Evolutionary conservation across 2,113 vertebrate species (phyloP).

Genomic region (Phalacrocorax brasilianus): DNA sequence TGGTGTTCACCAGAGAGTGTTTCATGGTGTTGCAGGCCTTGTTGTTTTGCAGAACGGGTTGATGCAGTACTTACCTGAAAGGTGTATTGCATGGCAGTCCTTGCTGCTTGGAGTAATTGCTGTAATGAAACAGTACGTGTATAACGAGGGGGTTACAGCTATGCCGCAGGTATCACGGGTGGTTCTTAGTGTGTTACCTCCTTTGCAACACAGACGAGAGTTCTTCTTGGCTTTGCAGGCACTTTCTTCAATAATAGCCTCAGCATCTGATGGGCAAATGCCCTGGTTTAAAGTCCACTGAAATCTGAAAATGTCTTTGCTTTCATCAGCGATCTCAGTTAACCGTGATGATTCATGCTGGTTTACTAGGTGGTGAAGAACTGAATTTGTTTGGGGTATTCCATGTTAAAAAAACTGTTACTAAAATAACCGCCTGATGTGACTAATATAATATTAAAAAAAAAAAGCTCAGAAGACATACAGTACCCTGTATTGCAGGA

Average conservation of each 20-base stretch:
- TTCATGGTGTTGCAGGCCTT: neutral
- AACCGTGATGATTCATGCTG: neutral
- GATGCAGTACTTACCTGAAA: neutral
- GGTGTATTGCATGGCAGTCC: neutral
- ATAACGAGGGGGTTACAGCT: neutral
- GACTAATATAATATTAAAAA: neutral
- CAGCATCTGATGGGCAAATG: neutral
- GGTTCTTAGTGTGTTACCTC: neutral
- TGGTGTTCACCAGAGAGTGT: neutral
- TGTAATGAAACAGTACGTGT: neutral
- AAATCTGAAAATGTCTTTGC: neutral
- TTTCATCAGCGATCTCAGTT: accelerated
- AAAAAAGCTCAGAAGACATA: neutral
- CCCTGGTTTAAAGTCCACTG: neutral
- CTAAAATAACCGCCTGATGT: neutral
- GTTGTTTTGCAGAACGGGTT: neutral
- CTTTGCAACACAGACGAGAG: neutral
- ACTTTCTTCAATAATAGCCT: neutral
- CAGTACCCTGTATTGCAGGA: neutral
- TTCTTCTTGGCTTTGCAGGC: neutral
- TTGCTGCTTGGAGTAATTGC: neutral
- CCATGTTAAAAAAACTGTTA: neutral
- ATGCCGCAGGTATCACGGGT: neutral
- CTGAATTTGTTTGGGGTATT: neutral
- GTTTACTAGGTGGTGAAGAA: neutral